These are phyloP conservation scores for Scortum barcoo DNA, from an alignment of 2,113 vertebrate genomes.

Conservation along the genomic window DNA sequence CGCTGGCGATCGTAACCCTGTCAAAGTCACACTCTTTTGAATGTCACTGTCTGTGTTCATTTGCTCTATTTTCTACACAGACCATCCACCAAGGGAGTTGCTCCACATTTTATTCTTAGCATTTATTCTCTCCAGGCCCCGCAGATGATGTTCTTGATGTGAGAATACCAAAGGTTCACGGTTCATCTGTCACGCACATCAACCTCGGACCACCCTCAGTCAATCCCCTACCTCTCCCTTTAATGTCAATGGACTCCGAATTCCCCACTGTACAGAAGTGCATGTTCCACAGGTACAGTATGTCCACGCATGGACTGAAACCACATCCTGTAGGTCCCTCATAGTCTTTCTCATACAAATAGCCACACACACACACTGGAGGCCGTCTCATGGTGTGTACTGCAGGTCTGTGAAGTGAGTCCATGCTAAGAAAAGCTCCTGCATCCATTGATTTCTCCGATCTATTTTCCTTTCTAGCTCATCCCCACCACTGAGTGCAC, in stretches of 20 bases:
- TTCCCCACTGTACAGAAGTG: slow-evolving; percentile 22
- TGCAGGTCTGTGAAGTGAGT: slow-evolving; percentile 71
- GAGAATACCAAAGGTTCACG: slow-evolving; percentile 70
- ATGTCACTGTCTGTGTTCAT: slow-evolving; percentile 64
- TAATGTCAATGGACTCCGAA: slow-evolving; percentile 57
- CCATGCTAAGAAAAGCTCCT: slow-evolving; percentile 74
- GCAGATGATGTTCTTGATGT: slow-evolving; percentile 71
- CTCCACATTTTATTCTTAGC: slow-evolving; percentile 86
- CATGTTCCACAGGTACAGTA: neutral
- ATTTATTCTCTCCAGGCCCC: slow-evolving; percentile 62
- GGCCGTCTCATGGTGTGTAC: slow-evolving; percentile 38
- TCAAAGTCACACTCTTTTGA: slow-evolving; percentile 55
- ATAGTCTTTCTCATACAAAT: slow-evolving; percentile 10
- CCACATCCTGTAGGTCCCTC: neutral
- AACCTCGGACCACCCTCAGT: slow-evolving; percentile 52
- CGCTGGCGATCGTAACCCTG: slow-evolving; percentile 27
- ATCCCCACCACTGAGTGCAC: slow-evolving; percentile 69
- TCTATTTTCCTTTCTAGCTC: slow-evolving; percentile 77
- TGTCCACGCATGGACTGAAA: slow-evolving; percentile 2
- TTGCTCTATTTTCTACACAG: slow-evolving; percentile 76
- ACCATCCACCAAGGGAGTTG: slow-evolving; percentile 75
- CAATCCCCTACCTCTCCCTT: slow-evolving; percentile 36
- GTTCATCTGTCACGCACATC: slow-evolving; percentile 57
- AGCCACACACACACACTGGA: slow-evolving; percentile 11
- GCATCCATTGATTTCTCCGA: slow-evolving; percentile 75